phyloP scores from a whole-genome alignment of 2,113 vertebrate genomes.

The Rhea americana region DNA sequence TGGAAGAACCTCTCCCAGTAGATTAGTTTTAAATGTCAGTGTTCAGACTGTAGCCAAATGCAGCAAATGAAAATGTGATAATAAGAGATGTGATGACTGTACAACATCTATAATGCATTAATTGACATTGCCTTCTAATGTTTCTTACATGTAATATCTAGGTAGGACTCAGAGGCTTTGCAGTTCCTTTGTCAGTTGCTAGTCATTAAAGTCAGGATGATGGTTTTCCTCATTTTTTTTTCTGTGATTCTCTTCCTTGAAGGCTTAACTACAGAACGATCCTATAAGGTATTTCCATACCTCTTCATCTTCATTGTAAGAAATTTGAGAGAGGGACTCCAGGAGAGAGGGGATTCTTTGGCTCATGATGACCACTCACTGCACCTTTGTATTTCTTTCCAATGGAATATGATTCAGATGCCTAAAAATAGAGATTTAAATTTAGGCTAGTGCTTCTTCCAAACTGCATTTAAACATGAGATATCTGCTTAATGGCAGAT shows the following conservation, averaged over 20 bases:
- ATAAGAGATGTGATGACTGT: slow-evolving; percentile 2
- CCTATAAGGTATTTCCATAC: neutral
- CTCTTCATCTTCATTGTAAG: neutral
- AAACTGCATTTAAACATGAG: neutral
- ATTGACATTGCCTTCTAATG: slow-evolving; percentile 9
- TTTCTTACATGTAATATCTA: slow-evolving; percentile 10
- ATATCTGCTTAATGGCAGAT: neutral
- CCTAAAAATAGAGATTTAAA: neutral
- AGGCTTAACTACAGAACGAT: neutral
- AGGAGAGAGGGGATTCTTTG: neutral
- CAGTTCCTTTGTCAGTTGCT: neutral
- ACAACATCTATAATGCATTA: slow-evolving; percentile 51
- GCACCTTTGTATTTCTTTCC: neutral
- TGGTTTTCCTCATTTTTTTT: neutral
- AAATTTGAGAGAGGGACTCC: neutral
- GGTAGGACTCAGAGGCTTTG: neutral
- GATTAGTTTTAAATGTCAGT: slow-evolving; percentile 50
- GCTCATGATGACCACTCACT: neutral
- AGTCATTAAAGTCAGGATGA: neutral
- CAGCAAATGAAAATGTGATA: slow-evolving; percentile 45
- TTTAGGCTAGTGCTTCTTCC: neutral
- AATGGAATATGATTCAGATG: neutral
- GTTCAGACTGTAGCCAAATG: slow-evolving; percentile 12
- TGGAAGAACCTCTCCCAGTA: slow-evolving; percentile 2
- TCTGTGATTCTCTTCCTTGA: neutral